phyloP scores from a whole-genome alignment of 2,113 vertebrate species.

The Solea solea region DNA sequence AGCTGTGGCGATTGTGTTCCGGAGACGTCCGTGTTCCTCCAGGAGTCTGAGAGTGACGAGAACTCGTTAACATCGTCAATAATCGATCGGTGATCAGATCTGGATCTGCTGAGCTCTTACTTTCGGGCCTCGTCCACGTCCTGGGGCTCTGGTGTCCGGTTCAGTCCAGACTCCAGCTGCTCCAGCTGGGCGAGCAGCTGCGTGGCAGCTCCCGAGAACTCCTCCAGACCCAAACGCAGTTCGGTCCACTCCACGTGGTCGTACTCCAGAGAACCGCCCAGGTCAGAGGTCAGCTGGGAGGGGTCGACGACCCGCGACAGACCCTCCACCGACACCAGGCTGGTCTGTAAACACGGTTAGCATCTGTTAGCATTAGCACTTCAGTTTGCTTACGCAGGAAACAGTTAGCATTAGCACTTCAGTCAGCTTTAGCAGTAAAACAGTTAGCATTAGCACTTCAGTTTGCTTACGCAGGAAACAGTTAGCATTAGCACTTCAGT shows the following conservation, averaged over 20 bases:
- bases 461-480: too few species aligned
- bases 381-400: too few species aligned
- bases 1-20: slow-evolving; percentile 94
- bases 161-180: slow-evolving; percentile 94
- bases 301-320: slow-evolving; percentile 95
- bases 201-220: slow-evolving; percentile 93
- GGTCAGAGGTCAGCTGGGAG: slow-evolving; percentile 95
- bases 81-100: neutral
- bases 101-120: slow-evolving; percentile 28
- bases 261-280: slow-evolving; percentile 96
- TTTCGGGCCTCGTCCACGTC: slow-evolving; percentile 93
- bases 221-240: slow-evolving; percentile 93
- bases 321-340: slow-evolving; percentile 97
- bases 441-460: neutral
- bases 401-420: too few species aligned
- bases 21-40: slow-evolving; percentile 93
- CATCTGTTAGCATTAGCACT: too few species aligned
- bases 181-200: slow-evolving; percentile 95
- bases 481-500: too few species aligned
- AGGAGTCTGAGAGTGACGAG: slow-evolving; percentile 81
- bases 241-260: slow-evolving; percentile 99
- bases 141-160: slow-evolving; percentile 89
- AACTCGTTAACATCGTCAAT: neutral
- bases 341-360: slow-evolving; percentile 82
- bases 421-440: slow-evolving; percentile 5